phyloP scores from a whole-genome alignment of 2,113 vertebrate genomes.

The Dromaius novaehollandiae region DNA sequence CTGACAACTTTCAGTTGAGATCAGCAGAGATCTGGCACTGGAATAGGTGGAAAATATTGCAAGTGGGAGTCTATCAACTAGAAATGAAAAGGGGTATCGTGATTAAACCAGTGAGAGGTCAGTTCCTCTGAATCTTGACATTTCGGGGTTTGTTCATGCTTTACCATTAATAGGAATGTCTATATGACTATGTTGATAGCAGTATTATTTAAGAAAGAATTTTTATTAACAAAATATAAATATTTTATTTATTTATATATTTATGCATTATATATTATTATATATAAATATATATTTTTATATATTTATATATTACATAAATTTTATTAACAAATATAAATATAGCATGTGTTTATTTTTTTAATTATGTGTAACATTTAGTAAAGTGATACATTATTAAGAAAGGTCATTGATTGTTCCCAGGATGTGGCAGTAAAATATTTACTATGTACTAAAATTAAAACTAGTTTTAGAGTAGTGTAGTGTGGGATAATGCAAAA shows the following conservation, averaged over 20 bases:
- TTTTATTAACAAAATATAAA: slow-evolving; percentile 47
- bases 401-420: slow-evolving; percentile 72
- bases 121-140: neutral
- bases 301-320: no score
- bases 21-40: neutral
- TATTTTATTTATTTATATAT: neutral
- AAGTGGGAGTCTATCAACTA: neutral
- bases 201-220: neutral
- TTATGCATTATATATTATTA: no score
- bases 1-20: neutral
- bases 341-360: slow-evolving; percentile 66
- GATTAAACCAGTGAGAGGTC: neutral
- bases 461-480: slow-evolving; percentile 43
- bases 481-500: slow-evolving; percentile 27
- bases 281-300: no score
- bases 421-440: slow-evolving; percentile 68
- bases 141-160: neutral
- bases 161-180: neutral
- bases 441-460: slow-evolving; percentile 63
- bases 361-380: slow-evolving; percentile 66
- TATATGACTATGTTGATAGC: neutral
- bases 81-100: neutral
- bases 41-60: neutral
- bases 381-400: slow-evolving; percentile 75
- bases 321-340: slow-evolving; percentile 47